phyloP scores from a whole-genome alignment of 2,888 invertebrate species.

The Hybos culiciformis region DNA sequence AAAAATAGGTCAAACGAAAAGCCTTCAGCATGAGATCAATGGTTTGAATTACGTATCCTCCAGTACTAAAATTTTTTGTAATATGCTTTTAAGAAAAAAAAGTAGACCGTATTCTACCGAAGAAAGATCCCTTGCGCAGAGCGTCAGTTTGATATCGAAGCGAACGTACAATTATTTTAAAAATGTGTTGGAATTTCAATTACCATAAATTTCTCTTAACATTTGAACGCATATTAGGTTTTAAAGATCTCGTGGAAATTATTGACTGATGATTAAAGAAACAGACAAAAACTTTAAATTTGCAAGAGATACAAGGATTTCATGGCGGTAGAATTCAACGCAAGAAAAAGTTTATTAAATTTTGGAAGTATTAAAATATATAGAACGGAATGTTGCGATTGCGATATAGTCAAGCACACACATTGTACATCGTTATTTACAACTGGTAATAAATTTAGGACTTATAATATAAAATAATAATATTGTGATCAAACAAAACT shows the following conservation, averaged over 20 bases:
- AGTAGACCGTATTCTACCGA: neutral
- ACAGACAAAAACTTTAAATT: slow-evolving; percentile 2
- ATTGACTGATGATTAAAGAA: neutral
- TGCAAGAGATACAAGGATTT: slow-evolving; percentile 3
- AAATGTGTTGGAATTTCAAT: neutral
- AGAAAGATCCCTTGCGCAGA: slow-evolving; percentile 2
- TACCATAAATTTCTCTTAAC: slow-evolving; percentile 3
- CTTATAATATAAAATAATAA: no score
- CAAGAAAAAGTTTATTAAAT: neutral
- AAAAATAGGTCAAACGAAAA: no score
- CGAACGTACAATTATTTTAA: neutral
- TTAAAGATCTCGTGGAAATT: slow-evolving; percentile 1
- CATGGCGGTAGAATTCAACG: neutral
- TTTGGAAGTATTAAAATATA: no score
- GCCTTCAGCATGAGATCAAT: neutral
- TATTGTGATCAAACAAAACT: no score
- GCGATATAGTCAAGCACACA: no score
- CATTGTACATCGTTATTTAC: no score
- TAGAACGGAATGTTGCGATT: no score
- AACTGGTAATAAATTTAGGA: no score
- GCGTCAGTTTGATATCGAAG: neutral
- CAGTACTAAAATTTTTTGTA: neutral
- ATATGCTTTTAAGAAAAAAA: slow-evolving; percentile 2
- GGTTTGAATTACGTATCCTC: neutral
- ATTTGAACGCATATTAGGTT: slow-evolving; percentile 3